phyloP scores from a whole-genome alignment of 2,888 invertebrate genomes.

The Chrysolina oricalcia region DNA sequence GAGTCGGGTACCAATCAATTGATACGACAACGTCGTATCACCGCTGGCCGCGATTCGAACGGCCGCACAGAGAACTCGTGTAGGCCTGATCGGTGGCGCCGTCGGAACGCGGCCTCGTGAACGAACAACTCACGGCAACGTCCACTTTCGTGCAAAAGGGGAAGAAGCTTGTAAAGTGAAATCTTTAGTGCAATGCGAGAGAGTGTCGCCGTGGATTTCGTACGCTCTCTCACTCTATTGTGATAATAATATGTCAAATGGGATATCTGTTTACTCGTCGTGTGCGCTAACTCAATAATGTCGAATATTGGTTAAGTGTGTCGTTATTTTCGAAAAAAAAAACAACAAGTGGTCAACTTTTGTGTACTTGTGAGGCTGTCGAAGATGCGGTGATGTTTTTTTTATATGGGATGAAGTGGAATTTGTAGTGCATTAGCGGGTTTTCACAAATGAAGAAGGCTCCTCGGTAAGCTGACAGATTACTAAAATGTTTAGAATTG shows the following conservation, averaged over 20 bases:
- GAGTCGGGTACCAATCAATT: background rate
- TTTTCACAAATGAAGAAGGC: slow-evolving; percentile 64
- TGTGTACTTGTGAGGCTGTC: slow-evolving; percentile 46
- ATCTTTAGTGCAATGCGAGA: slow-evolving; percentile 68
- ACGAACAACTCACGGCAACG: slow-evolving; percentile 63
- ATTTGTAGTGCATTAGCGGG: slow-evolving; percentile 51
- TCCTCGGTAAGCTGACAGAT: slow-evolving; percentile 64
- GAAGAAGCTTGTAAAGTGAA: slow-evolving; percentile 71
- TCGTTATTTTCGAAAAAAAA: slow-evolving; percentile 45
- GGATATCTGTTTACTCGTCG: slow-evolving; percentile 58
- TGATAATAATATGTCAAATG: slow-evolving; percentile 60
- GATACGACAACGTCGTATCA: slow-evolving; percentile 23
- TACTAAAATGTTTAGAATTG: slow-evolving; percentile 52
- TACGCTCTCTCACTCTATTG: slow-evolving; percentile 57
- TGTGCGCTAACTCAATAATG: slow-evolving; percentile 53
- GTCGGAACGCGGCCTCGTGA: slow-evolving; percentile 63
- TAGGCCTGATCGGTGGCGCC: slow-evolving; percentile 68
- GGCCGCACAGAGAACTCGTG: slow-evolving; percentile 58
- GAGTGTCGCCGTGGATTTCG: slow-evolving; percentile 59
- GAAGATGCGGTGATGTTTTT: slow-evolving; percentile 36
- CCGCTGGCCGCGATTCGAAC: slow-evolving; percentile 42
- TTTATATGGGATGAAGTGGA: slow-evolving; percentile 50
- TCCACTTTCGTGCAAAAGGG: slow-evolving; percentile 67
- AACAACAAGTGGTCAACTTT: slow-evolving; percentile 59
- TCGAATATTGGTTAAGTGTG: slow-evolving; percentile 45